Percentiles rank a stretch among this genome's conserved stretches.
Conservation (phyloP, 2,888 invertebrate species). For the Drymonia ruficornis region DNA sequence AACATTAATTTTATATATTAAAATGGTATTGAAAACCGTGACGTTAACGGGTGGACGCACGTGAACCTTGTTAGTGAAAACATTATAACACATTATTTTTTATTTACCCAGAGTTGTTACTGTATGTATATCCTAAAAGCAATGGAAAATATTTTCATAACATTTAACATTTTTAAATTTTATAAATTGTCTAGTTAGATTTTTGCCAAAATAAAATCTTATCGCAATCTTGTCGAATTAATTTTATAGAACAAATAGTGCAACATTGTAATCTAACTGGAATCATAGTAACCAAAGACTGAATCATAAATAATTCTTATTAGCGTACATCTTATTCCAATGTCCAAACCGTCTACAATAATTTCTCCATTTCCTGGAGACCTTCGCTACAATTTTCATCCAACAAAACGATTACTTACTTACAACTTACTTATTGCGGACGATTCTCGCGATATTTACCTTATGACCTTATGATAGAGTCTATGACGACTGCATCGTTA, state of each 20-base stretch:
- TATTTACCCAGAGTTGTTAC: not conserved
- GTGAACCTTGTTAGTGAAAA: constrained; percentile 45
- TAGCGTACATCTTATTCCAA: constrained; percentile 36
- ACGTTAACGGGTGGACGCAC: constrained; percentile 42
- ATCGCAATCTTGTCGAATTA: too few relatives aligned
- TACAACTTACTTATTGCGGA: constrained; percentile 34
- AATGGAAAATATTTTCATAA: not conserved
- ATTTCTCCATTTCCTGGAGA: not conserved
- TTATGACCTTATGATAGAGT: constrained; percentile 35
- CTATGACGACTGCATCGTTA: constrained; percentile 41
- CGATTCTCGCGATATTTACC: constrained; percentile 34
- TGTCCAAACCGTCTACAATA: constrained; percentile 25
- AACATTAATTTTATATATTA: constrained; percentile 55
- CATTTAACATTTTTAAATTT: not conserved
- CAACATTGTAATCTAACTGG: constrained; percentile 12
- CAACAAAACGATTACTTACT: constrained; percentile 38
- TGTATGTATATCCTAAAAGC: not conserved
- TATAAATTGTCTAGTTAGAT: not conserved
- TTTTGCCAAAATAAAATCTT: too few relatives aligned
- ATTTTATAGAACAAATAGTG: not conserved
- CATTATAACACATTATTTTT: constrained; percentile 3
- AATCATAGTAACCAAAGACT: constrained; percentile 13
- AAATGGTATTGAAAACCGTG: constrained; percentile 54
- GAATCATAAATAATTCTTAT: constrained; percentile 31
- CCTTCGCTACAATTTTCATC: constrained; percentile 45